phyloP scores from a whole-genome alignment of 37 sponge, comb jelly and placozoan species.

The Ianthella basta region DNA sequence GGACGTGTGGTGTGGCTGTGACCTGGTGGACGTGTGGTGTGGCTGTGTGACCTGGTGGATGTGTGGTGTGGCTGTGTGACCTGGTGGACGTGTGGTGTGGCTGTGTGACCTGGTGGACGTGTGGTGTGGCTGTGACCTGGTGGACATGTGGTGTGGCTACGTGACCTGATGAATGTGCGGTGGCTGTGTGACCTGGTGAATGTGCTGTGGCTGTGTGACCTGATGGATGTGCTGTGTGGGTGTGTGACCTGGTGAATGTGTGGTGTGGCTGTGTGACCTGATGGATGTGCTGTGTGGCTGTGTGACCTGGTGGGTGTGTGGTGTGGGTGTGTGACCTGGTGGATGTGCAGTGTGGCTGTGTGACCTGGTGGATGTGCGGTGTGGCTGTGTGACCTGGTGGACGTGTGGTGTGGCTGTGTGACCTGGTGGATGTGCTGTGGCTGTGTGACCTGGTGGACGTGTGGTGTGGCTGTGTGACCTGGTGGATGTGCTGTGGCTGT shows the following conservation, averaged over 20 bases:
- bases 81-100: too few relatives aligned
- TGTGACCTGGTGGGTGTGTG: constrained; percentile 10
- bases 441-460: too few relatives aligned
- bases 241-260: too few relatives aligned
- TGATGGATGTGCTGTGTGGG: constrained; percentile 41
- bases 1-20: too few relatives aligned
- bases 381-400: background rate
- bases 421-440: constrained; percentile 5
- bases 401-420: constrained; percentile 56
- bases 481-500: constrained; percentile 20
- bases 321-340: constrained; percentile 24
- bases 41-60: background rate
- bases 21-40: too few relatives aligned
- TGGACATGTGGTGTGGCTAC: too few relatives aligned
- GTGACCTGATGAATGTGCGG: too few relatives aligned
- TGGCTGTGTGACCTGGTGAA: too few relatives aligned
- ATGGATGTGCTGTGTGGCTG: constrained; percentile 42
- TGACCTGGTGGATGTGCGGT: constrained; percentile 53
- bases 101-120: background rate
- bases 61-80: too few relatives aligned
- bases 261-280: constrained; percentile 41
- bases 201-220: background rate
- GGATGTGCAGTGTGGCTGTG: constrained; percentile 44
- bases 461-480: constrained; percentile 43
- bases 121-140: too few relatives aligned